phyloP scores from a whole-genome alignment of 23 tunicate species.

The Styela clava region DNA sequence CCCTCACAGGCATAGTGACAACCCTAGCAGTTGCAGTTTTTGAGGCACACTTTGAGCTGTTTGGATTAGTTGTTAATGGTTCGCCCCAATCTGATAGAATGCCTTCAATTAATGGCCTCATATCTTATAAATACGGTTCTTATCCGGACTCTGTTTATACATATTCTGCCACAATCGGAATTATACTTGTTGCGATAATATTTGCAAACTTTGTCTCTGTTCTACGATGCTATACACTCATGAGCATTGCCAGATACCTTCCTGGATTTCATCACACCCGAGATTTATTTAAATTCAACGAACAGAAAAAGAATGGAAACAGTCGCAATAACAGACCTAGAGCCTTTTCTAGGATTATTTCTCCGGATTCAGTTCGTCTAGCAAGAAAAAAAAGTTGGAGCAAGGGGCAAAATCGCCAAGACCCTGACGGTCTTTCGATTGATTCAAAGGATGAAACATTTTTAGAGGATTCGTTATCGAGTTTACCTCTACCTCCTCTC shows the following conservation, averaged over 20 bases:
- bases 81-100: not conserved
- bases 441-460: not conserved
- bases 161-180: slow-evolving; percentile 14
- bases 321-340: not conserved
- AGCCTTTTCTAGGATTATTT: not conserved
- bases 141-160: slow-evolving; percentile 1
- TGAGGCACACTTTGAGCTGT: slow-evolving; percentile 15
- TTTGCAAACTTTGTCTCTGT: not conserved
- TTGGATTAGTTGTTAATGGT: not conserved
- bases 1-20: not conserved
- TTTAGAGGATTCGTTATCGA: not conserved
- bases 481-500: not conserved
- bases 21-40: slow-evolving; percentile 19
- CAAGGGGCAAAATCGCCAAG: slow-evolving; percentile 4
- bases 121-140: slow-evolving; percentile 11
- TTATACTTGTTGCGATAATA: not conserved
- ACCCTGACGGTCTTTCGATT: slow-evolving; percentile 19
- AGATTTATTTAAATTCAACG: slow-evolving; percentile 19
- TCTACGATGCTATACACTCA: slow-evolving; percentile 8
- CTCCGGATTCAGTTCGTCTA: not conserved
- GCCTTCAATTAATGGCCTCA: slow-evolving; percentile 2
- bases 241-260: not conserved
- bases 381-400: not conserved
- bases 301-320: not conserved
- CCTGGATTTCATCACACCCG: slow-evolving; percentile 22